Evolutionary conservation across 2,797 vertebrate genomes (phyloP), one percentile per base, ranked within the genome.

Genomic region (Amphiprion clarkii): DNA sequence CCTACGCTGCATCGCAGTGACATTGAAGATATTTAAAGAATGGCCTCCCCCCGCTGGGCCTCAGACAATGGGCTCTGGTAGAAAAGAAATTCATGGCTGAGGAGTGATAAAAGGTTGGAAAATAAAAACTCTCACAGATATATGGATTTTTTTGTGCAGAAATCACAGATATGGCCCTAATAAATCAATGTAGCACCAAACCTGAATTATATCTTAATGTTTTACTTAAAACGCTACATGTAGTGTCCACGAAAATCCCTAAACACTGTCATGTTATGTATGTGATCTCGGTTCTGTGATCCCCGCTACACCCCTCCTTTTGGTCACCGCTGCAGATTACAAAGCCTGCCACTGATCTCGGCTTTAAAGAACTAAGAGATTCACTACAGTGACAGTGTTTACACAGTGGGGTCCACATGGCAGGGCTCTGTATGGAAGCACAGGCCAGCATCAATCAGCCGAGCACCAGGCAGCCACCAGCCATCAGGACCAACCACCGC

Each of bases 341-440:
- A 88, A 81, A 85, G 82, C 84, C 52, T 65, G 54, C 82, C 65
- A 77, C 86, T 91, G 91, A 90, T 90, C 87, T 44, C 0, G 83
- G 87, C 82, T 92, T 87, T 84, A 81, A 78, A 71, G 78, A 81
- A 76, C 84, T 74, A 71, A 83, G 70, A 79, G 87, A 89, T 86
- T 90, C 88, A 56, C 87, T 84, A 64, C 88, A 86, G 90, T 89
- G 86, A 93, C 93, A 87, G 89, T 93, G 91, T 95, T 94, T 92
- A 92, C 93, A 88, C 92, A 92, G 93, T 93, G 93, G 93, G 91
- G 83, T 91, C 83, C 86, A 85, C 92, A 91, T 90, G 87, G 88
- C 87, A 72, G 78, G 52, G 65, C 90, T 84, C 86, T 67, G 91
- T 85, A 51, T 87, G 91, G 82, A 84, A 57, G 84, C 75, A 33